Percentiles rank a stretch among this genome's conserved stretches.
Evolutionary conservation across 1,140 invertebrate genomes (phyloP).

Genomic region (Aphelenchoides avenae): DNA sequence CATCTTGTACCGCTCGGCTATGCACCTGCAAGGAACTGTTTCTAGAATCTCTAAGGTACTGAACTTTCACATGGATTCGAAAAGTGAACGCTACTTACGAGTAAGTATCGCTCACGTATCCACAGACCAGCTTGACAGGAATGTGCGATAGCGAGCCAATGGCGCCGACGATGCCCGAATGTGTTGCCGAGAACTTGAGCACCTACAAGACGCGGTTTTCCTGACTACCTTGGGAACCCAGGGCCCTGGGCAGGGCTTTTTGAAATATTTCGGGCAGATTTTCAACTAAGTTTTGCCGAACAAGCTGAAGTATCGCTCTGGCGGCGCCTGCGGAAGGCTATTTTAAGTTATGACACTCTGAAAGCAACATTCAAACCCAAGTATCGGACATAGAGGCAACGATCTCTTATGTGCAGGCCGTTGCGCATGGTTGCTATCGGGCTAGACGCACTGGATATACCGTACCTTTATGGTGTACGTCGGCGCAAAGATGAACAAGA

Average conservation of each 20-base stretch:
- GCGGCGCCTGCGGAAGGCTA: neutral
- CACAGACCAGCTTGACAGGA: slow-evolving; percentile 35
- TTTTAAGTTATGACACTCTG: too few relatives aligned
- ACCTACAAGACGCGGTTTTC: slow-evolving; percentile 12
- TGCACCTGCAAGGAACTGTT: slow-evolving; percentile 13
- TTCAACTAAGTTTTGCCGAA: too few relatives aligned
- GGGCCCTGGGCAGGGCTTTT: too few relatives aligned
- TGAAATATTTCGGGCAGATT: too few relatives aligned
- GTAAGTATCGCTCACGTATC: slow-evolving; percentile 24
- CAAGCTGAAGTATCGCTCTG: slow-evolving; percentile 28
- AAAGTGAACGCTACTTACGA: slow-evolving; percentile 4
- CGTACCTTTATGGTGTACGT: slow-evolving; percentile 32
- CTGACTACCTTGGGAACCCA: slow-evolving; percentile 1
- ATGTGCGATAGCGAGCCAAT: slow-evolving; percentile 35
- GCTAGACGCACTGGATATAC: too few relatives aligned
- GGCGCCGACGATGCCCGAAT: slow-evolving; percentile 31
- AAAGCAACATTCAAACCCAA: too few relatives aligned
- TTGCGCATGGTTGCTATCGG: too few relatives aligned
- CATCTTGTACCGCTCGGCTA: slow-evolving; percentile 28
- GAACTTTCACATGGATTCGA: neutral
- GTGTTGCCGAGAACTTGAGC: slow-evolving; percentile 29
- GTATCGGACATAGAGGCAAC: too few relatives aligned
- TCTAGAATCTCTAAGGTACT: neutral
- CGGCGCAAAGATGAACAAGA: slow-evolving; percentile 36
- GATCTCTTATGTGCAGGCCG: too few relatives aligned